Evolutionary conservation across 2,113 vertebrate species (phyloP), one percentile per base, ranked within the genome.

Genomic region (Crotalus tigris): DNA sequence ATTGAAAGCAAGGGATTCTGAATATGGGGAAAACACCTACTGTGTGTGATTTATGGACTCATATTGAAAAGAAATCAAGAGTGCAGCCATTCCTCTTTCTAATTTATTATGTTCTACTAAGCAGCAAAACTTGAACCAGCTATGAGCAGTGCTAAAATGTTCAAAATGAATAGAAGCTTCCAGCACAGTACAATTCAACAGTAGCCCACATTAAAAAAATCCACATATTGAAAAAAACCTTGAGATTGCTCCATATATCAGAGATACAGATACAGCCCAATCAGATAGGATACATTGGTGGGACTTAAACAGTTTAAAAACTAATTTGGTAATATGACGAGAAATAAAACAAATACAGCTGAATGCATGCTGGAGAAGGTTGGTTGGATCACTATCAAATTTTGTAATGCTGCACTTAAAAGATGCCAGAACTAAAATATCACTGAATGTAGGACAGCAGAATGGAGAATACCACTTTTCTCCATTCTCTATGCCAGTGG

Each of bases 61-160:
- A 87, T 87, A 61, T 75, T 46, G 87, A 92, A 94, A 95, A 90
- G 92, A 93, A 94, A 89, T 88, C 90, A 90, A 92, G n/a, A 93
- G 39, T 59, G 6, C 23, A 90, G 9, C 19, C 33, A 10, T 92
- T 94, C 23, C 93, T 55, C 53, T 93, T 90, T 44, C 88, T 39
- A 59, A 3, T 92, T 91, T 91, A 64, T 3, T 69, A 53, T 7
- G 46, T 6, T 61, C 51, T 51, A 46, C 33, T 87, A 94, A 90
- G 81, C 58, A 0, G 7, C 57, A 89, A 92, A 51, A 91, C 93
- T 53, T 0, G 81, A 94, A 93, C 55, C 91, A 69, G 26, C 88
- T 64, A 90, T 69, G 88, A 87, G 49, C 55, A 88, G 92, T 57
- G 57, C 58, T 0, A 0, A 58, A 11, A 53, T 51, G 1, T 86